Evolutionary conservation across 2,113 vertebrate species (phyloP), one percentile per base, ranked within the genome.

Genomic region (Polypterus senegalus): DNA sequence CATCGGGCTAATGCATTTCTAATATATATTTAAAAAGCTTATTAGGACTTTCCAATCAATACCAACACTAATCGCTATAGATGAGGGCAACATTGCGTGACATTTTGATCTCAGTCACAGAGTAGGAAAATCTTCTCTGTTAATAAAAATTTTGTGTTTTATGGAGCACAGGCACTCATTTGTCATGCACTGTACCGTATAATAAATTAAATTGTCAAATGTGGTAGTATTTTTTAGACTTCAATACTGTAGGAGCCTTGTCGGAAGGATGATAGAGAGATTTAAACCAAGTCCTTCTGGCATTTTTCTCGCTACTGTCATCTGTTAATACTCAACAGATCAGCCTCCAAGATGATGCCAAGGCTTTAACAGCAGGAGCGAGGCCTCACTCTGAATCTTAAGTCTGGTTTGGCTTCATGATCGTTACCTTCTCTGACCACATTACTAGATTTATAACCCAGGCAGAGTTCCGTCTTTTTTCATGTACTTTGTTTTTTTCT

Each of bases 341-440:
- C 9, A 9, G 48, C 61, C 61, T 66, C 57, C 55, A 60, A 60
- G n/a, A 54, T 27, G 46, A 60, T n/a, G 3, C 5, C 11, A 47
- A 49, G 57, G 7, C 49, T 43, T 48, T 27, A 27, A 54, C 63
- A 43, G 59, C 54, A 60, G 63, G 5, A 27, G 51, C 5, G 9
- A 67, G 62, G 62, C 43, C 57, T 56, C 48, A 54, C 48, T 44
- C 55, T 54, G 64, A 43, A 8, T 59, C 48, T 59, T n/a, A 59
- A 27, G 49, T 45, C 56, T 58, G 56, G 44, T 58, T 7, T 43
- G 56, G 56, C 9, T 58, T 58, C 7, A 8, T 58, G n/a, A 58
- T 27, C 56, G 9, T 58, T 43, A 45, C 46, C 8, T 44, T 45
- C 56, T 45, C 9, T 27, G 46, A 7, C n/a, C 6, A 27, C 56